A percentile compares a stretch with the other conserved stretches of the same genome.
phyloP scores from a whole-genome alignment of 2,113 vertebrate species.

The Myrmophylax atrothorax region DNA sequence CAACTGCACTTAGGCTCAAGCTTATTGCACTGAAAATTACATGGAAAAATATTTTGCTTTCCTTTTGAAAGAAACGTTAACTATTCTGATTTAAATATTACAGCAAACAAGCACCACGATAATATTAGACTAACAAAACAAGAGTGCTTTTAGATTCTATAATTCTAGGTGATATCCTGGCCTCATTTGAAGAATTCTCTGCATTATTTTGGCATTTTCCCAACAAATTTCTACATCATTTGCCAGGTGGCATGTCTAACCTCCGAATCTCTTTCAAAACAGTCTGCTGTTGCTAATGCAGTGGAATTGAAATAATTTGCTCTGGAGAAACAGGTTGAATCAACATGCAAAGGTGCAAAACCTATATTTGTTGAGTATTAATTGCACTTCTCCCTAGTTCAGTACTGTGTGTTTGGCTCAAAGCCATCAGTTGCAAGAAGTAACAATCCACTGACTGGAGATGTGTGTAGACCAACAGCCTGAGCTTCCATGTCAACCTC shows the following conservation, averaged over 20 bases:
- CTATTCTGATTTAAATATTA: not conserved
- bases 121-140: not conserved
- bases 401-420: not conserved
- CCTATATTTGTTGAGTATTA: slow-evolving; percentile 23
- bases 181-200: not conserved
- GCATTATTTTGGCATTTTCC: not conserved
- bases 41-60: not conserved
- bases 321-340: not conserved
- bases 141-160: not conserved
- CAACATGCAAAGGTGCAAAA: not conserved
- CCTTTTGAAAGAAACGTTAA: not conserved
- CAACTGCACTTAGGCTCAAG: not conserved
- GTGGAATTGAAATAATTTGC: not conserved
- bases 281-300: not conserved
- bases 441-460: not conserved
- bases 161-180: not conserved
- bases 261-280: slow-evolving; percentile 30
- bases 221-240: not conserved
- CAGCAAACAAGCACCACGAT: not conserved
- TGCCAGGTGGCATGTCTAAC: not conserved
- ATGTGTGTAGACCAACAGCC: not conserved
- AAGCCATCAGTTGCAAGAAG: not conserved
- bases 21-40: not conserved
- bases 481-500: not conserved
- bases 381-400: not conserved